A percentile compares a stretch with the other conserved stretches of the same genome.
phyloP scores from a whole-genome alignment of 30 jellyfish, hydroid and myxozoan genomes.

The Pelagia noctiluca region DNA sequence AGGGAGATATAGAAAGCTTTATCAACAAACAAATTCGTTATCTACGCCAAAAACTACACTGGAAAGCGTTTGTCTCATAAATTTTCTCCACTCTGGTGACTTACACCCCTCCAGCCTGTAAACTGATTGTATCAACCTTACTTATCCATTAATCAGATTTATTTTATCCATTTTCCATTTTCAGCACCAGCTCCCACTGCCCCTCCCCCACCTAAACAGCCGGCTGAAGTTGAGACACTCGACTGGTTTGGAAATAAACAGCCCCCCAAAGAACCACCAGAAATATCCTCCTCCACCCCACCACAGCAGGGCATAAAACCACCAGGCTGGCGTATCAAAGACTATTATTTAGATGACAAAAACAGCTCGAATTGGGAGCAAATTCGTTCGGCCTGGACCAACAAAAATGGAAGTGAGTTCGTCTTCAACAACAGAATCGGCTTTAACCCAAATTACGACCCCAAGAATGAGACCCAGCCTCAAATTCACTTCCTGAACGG shows the following conservation, averaged over 20 bases:
- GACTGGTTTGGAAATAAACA: conserved; percentile 5
- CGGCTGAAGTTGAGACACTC: not conserved
- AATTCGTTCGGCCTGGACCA: conserved; percentile 72
- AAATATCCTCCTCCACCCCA: conserved; percentile 20
- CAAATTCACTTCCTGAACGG: conserved; percentile 52
- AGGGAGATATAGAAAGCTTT: too few species aligned
- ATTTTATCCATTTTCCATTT: not conserved
- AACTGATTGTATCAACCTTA: too few species aligned
- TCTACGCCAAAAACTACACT: too few species aligned
- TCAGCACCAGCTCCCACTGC: not conserved
- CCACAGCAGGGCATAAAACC: conserved; percentile 4
- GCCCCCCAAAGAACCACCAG: conserved; percentile 19
- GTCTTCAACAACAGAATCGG: conserved; percentile 53
- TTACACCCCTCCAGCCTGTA: too few species aligned
- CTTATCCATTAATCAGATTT: too few species aligned
- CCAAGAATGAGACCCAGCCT: conserved; percentile 25
- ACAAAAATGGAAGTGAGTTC: conserved; percentile 45
- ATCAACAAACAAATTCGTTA: too few species aligned
- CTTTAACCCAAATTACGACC: conserved; percentile 45
- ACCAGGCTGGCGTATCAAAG: conserved; percentile 72
- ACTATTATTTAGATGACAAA: conserved; percentile 54
- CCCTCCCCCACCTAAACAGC: not conserved
- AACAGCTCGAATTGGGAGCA: conserved; percentile 71
- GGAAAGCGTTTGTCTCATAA: too few species aligned
- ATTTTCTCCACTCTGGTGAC: too few species aligned